Conservation (phyloP, 2,888 invertebrate species). For the Synergus laeviventris region DNA sequence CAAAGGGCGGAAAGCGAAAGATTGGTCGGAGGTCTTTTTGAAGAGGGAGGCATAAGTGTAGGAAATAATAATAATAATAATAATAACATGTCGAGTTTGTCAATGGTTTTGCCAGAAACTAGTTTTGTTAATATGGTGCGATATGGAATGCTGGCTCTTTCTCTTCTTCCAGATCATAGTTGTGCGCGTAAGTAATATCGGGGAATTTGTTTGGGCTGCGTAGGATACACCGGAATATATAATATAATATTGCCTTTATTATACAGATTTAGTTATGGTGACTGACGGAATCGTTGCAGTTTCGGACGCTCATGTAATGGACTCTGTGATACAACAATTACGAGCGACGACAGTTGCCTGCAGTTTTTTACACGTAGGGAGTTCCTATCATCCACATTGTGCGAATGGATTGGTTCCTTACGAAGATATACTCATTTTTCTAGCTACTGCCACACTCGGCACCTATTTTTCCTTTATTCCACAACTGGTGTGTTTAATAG, state of each 20-base stretch:
- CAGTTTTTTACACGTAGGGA: conserved; percentile 85
- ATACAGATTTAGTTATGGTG: conserved; percentile 83
- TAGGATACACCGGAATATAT: no score
- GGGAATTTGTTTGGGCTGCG: neutral
- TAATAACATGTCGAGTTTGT: conserved; percentile 74
- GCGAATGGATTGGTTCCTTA: conserved; percentile 85
- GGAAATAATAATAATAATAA: conserved; percentile 72
- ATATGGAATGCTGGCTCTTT: conserved; percentile 85
- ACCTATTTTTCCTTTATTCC: conserved; percentile 81
- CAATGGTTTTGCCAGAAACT: conserved; percentile 82
- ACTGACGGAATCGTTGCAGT: conserved; percentile 86
- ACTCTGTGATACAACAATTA: conserved; percentile 84
- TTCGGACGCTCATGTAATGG: conserved; percentile 85
- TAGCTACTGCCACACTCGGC: conserved; percentile 86
- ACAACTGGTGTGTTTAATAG: conserved; percentile 71
- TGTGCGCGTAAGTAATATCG: conserved; percentile 80
- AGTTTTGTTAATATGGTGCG: conserved; percentile 87
- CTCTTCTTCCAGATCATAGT: conserved; percentile 85
- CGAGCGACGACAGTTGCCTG: conserved; percentile 85
- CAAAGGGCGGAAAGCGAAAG: conserved; percentile 78
- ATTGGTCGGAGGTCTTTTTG: conserved; percentile 78
- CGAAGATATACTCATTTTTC: conserved; percentile 85
- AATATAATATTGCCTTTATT: conserved; percentile 24
- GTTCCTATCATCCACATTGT: conserved; percentile 81
- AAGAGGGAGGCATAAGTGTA: conserved; percentile 74